These are phyloP conservation scores for Paratrypauchen microcephalus DNA, from an alignment of 2,797 vertebrate genomes.

Conservation along the genomic window DNA sequence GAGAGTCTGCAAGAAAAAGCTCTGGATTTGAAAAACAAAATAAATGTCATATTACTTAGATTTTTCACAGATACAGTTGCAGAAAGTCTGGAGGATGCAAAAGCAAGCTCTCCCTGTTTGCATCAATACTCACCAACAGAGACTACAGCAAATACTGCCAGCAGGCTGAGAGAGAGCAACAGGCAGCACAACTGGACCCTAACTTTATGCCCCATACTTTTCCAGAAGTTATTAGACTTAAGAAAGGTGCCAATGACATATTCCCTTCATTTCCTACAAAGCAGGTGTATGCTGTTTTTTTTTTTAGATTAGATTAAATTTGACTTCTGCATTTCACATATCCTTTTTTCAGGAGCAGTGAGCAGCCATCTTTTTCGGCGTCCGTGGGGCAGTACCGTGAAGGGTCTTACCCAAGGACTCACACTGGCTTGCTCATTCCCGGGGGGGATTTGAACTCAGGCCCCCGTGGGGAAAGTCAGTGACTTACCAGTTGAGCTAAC, in stretches of 20 bases:
- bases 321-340: no score
- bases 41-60: background rate
- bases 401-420: no score
- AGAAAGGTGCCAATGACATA: background rate
- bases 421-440: no score
- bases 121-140: background rate
- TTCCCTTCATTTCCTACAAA: background rate
- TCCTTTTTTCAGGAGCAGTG: no score
- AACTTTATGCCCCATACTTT: background rate
- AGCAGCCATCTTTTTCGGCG: no score
- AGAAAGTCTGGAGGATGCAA: background rate
- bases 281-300: background rate
- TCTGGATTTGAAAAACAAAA: background rate
- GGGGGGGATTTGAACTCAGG: no score
- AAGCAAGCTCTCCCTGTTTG: background rate
- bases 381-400: no score
- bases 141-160: background rate
- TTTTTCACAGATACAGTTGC: background rate
- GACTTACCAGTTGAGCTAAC: no score
- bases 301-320: no score
- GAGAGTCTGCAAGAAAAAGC: background rate
- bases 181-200: background rate
- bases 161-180: background rate
- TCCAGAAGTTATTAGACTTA: background rate
- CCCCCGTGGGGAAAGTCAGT: no score